These are phyloP conservation scores for Cynoglossus semilaevis DNA, from an alignment of 2,113 vertebrate species.

Conservation along the genomic window DNA sequence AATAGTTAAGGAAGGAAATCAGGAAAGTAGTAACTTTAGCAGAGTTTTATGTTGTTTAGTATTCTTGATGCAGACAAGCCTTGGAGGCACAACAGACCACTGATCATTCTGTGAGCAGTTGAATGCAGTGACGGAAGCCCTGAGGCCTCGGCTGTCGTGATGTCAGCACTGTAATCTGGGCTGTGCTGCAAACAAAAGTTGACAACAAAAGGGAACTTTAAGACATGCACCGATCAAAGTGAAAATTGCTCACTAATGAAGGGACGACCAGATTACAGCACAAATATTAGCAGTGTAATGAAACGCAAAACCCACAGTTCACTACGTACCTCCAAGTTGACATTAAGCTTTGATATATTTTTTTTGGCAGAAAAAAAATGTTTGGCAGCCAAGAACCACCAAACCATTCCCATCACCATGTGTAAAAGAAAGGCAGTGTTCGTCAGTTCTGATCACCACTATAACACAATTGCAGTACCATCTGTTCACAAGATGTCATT, in stretches of 20 bases:
- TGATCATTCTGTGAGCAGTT: conserved; percentile 8
- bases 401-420: no score
- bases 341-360: no score
- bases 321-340: no score
- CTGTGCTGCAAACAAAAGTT: conserved; percentile 3
- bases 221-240: not conserved
- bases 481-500: no score
- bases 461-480: no score
- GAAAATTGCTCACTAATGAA: not conserved
- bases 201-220: not conserved
- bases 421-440: no score
- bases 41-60: not conserved
- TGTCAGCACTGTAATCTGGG: conserved; percentile 10
- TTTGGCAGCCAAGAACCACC: no score
- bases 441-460: no score
- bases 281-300: no score
- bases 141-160: not conserved
- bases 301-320: no score
- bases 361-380: no score
- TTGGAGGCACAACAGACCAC: not conserved
- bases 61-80: not conserved
- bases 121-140: not conserved
- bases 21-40: not conserved
- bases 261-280: not conserved
- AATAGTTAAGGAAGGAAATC: not conserved